Evolutionary conservation across 2,888 invertebrate species (phyloP).

Genomic region (Drosophila infuscata): DNA sequence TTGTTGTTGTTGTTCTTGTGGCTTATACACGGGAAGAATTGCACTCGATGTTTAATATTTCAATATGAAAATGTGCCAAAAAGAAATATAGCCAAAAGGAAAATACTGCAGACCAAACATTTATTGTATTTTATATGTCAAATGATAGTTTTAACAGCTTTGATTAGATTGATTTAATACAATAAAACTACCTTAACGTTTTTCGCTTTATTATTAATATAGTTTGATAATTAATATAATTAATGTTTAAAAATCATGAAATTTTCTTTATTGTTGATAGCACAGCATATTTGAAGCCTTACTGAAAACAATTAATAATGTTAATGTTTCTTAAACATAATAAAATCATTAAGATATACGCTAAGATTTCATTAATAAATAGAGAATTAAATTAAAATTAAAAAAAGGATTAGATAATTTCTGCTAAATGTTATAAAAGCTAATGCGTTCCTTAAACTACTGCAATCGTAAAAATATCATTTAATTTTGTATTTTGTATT

Average conservation of each 20-base stretch:
- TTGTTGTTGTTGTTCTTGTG: background rate
- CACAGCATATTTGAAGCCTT: background rate
- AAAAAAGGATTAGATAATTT: background rate
- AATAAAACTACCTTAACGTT: background rate
- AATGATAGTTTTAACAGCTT: background rate
- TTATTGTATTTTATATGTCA: background rate
- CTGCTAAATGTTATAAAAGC: background rate
- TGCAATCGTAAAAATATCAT: background rate
- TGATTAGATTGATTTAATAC: background rate
- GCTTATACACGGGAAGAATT: slow-evolving; percentile 15
- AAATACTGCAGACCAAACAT: background rate
- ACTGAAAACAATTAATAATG: background rate
- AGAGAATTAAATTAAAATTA: too few species aligned
- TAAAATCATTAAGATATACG: background rate
- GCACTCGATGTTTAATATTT: background rate
- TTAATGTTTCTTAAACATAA: background rate
- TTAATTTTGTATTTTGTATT: background rate
- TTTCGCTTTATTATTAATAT: background rate
- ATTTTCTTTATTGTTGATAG: background rate
- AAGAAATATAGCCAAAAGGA: background rate
- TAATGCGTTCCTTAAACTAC: background rate
- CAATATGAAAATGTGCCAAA: background rate
- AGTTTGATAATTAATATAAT: background rate
- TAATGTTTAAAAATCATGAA: background rate
- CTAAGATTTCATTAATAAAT: background rate